phyloP scores from a whole-genome alignment of 2,113 vertebrate species.

The Abramis brama region DNA sequence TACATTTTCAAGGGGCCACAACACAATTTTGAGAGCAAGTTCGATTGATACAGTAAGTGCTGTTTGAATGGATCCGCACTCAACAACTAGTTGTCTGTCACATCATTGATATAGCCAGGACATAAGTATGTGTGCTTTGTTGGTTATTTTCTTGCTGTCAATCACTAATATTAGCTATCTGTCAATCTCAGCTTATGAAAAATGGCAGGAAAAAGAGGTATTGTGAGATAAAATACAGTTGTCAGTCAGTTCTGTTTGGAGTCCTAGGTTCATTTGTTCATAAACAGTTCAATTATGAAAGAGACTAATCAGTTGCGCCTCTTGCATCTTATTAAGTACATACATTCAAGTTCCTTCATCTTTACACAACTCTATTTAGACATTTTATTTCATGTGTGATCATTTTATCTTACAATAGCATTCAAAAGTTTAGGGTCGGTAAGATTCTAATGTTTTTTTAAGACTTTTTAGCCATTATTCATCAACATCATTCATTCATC shows the following conservation, averaged over 20 bases:
- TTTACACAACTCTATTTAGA: neutral
- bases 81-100: slow-evolving; percentile 8
- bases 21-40: neutral
- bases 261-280: neutral
- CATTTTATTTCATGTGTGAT: neutral
- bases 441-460: neutral
- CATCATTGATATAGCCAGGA: slow-evolving; percentile 26
- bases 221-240: slow-evolving; percentile 18
- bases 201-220: neutral
- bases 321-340: neutral
- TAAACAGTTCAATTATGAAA: slow-evolving; percentile 12
- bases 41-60: neutral
- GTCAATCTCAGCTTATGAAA: slow-evolving; percentile 8
- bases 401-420: neutral
- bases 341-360: neutral
- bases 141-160: slow-evolving; percentile 29
- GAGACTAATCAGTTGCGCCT: neutral
- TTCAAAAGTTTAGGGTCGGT: neutral
- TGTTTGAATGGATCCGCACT: slow-evolving; percentile 9
- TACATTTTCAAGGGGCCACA: neutral
- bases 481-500: too few species aligned
- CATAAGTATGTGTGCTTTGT: slow-evolving; percentile 17
- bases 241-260: neutral
- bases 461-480: neutral
- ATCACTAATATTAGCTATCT: slow-evolving; percentile 26